Evolutionary conservation across 2,888 invertebrate genomes (phyloP).

Genomic region (Dorcus hopei): DNA sequence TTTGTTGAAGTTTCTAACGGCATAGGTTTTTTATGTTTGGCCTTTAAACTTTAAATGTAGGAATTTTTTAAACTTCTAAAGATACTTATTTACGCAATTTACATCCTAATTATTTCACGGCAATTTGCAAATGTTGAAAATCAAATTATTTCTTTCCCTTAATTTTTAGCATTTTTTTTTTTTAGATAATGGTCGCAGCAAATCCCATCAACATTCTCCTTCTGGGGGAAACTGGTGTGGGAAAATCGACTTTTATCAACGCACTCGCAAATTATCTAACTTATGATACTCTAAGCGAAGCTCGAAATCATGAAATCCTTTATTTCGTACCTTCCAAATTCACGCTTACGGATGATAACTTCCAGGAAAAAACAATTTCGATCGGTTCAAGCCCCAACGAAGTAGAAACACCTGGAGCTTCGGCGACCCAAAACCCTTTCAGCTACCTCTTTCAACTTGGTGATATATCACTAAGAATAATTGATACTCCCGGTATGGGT

Average conservation of each 20-base stretch:
- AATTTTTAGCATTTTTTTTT: too few relatives aligned
- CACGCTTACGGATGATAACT: conserved; percentile 31
- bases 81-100: too few relatives aligned
- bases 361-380: conserved; percentile 21
- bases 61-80: too few relatives aligned
- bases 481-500: conserved; percentile 43
- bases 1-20: too few relatives aligned
- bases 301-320: conserved; percentile 24
- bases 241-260: conserved; percentile 45
- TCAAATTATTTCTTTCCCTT: too few relatives aligned
- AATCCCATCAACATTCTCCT: conserved; percentile 34
- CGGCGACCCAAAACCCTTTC: conserved; percentile 50
- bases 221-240: conserved; percentile 41
- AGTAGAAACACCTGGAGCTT: conserved; percentile 17
- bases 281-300: conserved; percentile 28
- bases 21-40: too few relatives aligned
- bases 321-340: conserved; percentile 36
- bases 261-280: conserved; percentile 39
- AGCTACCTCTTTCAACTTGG: conserved; percentile 57
- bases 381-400: conserved; percentile 30
- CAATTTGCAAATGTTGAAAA: too few relatives aligned
- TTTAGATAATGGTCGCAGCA: not conserved
- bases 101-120: too few relatives aligned
- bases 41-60: too few relatives aligned
- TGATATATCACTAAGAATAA: conserved; percentile 27